Evolutionary conservation across 2,797 vertebrate genomes (phyloP).

Genomic region (Cephalopachus bancanus): DNA sequence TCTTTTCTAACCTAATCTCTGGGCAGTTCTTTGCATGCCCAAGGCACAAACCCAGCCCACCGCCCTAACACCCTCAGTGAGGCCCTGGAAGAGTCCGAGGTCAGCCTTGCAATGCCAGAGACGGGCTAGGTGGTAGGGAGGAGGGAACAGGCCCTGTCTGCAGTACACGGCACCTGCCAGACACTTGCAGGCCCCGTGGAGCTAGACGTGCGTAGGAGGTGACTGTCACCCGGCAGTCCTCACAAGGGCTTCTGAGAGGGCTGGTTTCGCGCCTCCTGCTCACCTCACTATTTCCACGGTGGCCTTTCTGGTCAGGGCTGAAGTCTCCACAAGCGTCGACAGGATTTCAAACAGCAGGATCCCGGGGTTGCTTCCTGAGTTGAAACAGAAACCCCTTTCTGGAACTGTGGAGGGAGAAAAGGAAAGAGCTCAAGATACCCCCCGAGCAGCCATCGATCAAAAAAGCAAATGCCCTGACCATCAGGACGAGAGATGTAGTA

Average conservation of each 20-base stretch:
- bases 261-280: conserved; percentile 25
- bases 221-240: neutral
- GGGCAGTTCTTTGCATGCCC: too few relatives aligned
- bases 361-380: conserved; percentile 67
- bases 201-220: neutral
- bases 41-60: too few relatives aligned
- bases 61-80: neutral
- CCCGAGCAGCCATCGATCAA: conserved; percentile 51
- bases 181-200: neutral
- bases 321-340: conserved; percentile 84
- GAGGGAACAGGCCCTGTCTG: neutral
- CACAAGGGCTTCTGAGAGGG: neutral
- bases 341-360: conserved; percentile 84
- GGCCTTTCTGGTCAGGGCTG: conserved; percentile 65
- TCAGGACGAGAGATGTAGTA: conserved; percentile 2
- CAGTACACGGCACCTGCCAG: neutral
- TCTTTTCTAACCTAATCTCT: too few relatives aligned
- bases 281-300: conserved; percentile 82
- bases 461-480: neutral
- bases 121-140: neutral
- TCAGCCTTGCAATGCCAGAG: neutral
- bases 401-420: conserved; percentile 67
- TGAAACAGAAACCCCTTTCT: conserved; percentile 50
- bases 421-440: conserved; percentile 63
- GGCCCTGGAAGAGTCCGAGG: neutral